A percentile compares a stretch with the other conserved stretches of the same genome.
Conservation (phyloP, 2,113 vertebrate species). For the Hassar affinis region DNA sequence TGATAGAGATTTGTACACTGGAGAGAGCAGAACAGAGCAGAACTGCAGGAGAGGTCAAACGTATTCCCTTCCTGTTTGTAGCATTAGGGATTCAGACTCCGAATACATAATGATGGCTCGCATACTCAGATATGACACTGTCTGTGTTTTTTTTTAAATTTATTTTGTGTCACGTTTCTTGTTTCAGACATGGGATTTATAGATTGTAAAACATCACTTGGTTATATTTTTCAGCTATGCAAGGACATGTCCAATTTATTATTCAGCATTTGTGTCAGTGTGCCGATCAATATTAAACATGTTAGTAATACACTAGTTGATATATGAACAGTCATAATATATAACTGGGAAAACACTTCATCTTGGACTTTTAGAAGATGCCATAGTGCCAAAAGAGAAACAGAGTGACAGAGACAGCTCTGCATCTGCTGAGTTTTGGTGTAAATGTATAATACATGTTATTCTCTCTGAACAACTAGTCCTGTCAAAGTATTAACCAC, state of each 20-base stretch:
- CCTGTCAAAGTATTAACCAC: too few species aligned
- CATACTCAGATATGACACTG: background rate
- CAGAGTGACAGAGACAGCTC: background rate
- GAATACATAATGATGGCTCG: background rate
- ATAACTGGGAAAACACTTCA: background rate
- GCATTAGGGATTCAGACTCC: background rate
- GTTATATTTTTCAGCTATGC: background rate
- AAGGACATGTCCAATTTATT: background rate
- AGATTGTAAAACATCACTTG: constrained; percentile 6
- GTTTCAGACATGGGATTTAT: constrained; percentile 12
- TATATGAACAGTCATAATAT: background rate
- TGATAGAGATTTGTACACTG: constrained; percentile 29
- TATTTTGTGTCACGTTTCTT: background rate
- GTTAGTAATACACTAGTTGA: background rate
- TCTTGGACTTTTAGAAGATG: background rate
- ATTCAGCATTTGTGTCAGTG: background rate
- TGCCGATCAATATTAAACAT: background rate
- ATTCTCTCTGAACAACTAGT: too few species aligned
- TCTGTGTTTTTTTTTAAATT: background rate
- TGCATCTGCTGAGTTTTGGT: background rate
- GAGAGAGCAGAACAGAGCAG: constrained; percentile 23
- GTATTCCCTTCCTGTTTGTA: constrained; percentile 26
- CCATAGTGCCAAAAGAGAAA: background rate
- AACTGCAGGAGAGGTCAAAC: constrained; percentile 7
- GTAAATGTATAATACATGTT: background rate